Base-by-base conservation (phyloP, 92 coral and sea anemone species). In the Scolanthus callimorphus region DNA sequence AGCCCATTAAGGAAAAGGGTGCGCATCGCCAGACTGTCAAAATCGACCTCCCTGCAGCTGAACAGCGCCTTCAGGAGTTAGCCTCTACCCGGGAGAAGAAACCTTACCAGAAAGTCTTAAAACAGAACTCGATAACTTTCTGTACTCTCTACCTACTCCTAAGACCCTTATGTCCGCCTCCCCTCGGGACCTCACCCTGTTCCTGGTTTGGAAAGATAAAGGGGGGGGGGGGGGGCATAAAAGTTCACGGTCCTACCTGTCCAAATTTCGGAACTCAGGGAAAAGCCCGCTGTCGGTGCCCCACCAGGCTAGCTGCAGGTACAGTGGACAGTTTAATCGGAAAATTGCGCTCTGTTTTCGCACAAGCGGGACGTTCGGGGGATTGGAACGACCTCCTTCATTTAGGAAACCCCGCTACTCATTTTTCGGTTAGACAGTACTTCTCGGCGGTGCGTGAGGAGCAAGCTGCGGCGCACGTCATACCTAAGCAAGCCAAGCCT, bases 281-380 rank as follows among this genome's bases (percentile, higher is more conserved):
- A 0, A 1, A 10, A 2, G 31, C 34, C 17, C 47, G 34, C 15
- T 77, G 90, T 53, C 48, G 55, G 4, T 83, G 85, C 65, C 85
- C 80, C 4, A 55, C 74, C 17, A 57, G 65, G 8, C 57, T 83
- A 19, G 77, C 90, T 22, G 80, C 73, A 17, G 85, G 90, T 11
- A 83, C 77, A 11, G 72, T 71, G 46, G 90, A 71, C 25, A 70
- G 58, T 39, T 15, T 59, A 20, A 70, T 70, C 25, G 79, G 72
- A 17, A 70, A 78, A 30, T 46, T 70, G 60, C 62, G 70, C 25
- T 46, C 73, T 6, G 55, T 61, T 17, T 78, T 78, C 57, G 27
- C 51, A 3, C 51, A 62, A 6, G 6, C 57, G 51, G 78, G 70
- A 25, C 52, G 57, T 2, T 65, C 65, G 2, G 68, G 74, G 4